Evolutionary conservation across 2,113 vertebrate species (phyloP), one percentile per base, ranked within the genome.

Genomic region (Amblyopsis rosae): DNA sequence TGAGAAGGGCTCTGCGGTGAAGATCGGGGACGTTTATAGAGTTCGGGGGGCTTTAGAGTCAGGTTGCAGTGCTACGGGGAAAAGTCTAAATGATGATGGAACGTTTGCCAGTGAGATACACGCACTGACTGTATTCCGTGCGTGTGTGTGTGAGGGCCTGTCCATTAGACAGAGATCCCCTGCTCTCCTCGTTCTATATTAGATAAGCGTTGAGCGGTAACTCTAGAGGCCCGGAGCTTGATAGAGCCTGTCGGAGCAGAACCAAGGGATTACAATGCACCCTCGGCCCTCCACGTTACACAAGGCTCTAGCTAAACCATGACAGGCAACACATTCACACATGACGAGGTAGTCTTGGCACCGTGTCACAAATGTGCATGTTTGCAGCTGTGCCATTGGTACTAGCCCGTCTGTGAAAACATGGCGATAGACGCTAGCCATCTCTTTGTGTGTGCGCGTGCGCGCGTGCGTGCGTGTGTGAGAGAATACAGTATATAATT

Each of bases 11-110:
- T 65, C 45, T 1, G 10, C n/a, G 54, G 65, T 63, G 15, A 59
- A 50, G 51, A 63, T 33, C 4, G 26, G 59, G 70, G 70, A 73
- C 69, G 73, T 80, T 75, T 77, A 69, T 75, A 79, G 76, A 82
- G 62, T 66, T 50, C n/a, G 51, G 50, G 59, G 49, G 50, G 64
- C 35, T 70, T 71, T 17, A 57, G 69, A 67, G 62, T 59, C 67
- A 1, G 63, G 59, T 73, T 81, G 67, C 75, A 67, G 65, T 45
- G 72, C 67, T 45, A 61, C 59, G 46, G 19, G 35, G 64, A 10
- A 19, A 41, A 26, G 62, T 45, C 45, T 19, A 50, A 74, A 63
- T 66, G 64, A 76, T 59, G 61, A 32, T 50, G 57, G 56, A 59
- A 11, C 46, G 48, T 19, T 9, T 16, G 33, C 15, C 58, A 17